Conservation (phyloP, 2,888 invertebrate species). For the Crossocerus cetratus region DNA sequence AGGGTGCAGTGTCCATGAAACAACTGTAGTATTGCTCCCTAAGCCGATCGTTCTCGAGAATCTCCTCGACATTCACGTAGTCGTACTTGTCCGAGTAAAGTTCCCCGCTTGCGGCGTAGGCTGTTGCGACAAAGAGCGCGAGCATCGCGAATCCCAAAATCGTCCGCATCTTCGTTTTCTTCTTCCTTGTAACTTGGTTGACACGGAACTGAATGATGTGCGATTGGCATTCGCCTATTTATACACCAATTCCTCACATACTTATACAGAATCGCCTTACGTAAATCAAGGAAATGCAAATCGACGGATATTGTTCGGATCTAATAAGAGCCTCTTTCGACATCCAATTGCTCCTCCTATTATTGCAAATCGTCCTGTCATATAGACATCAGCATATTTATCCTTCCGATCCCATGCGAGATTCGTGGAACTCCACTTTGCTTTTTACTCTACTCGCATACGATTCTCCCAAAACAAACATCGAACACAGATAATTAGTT, state of each 20-base stretch:
- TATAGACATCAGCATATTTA: background rate
- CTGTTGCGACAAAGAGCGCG: background rate
- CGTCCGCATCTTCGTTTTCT: background rate
- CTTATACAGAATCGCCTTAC: background rate
- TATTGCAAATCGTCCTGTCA: background rate
- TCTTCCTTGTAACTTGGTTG: background rate
- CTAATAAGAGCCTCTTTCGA: background rate
- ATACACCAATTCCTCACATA: background rate
- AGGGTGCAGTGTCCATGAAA: conserved; percentile 10
- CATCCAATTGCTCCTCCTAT: background rate
- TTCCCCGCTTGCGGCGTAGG: background rate
- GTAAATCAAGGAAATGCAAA: background rate
- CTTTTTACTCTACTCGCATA: no score
- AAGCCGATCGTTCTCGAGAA: conserved; percentile 14
- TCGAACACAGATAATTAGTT: no score
- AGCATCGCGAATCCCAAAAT: conserved; percentile 2
- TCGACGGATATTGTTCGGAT: conserved; percentile 4
- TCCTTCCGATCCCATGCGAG: background rate
- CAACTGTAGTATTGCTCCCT: conserved; percentile 25
- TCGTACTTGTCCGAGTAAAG: conserved; percentile 28
- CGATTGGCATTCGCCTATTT: background rate
- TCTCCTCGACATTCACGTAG: conserved; percentile 4
- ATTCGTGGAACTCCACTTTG: background rate
- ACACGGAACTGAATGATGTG: background rate
- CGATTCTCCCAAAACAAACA: no score